phyloP scores from a whole-genome alignment of 2,113 vertebrate genomes.

The Catagonus wagneri region DNA sequence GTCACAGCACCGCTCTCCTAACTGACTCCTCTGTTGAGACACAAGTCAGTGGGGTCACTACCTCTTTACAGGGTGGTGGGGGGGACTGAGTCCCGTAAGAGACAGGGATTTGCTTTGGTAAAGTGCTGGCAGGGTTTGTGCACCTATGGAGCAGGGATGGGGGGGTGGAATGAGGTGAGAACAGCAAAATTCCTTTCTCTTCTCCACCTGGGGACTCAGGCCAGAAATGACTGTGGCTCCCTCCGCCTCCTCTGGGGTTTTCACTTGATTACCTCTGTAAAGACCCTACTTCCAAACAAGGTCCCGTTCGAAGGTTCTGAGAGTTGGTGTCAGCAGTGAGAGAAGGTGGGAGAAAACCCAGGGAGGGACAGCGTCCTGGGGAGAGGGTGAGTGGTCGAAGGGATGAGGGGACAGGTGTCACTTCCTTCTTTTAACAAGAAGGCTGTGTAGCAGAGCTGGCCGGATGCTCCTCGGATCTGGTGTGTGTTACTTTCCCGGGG shows the following conservation, averaged over 20 bases:
- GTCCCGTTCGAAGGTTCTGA: too few relatives aligned
- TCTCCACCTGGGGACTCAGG: accelerated
- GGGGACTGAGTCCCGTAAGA: background rate
- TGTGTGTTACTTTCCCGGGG: background rate
- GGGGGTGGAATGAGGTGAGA: background rate
- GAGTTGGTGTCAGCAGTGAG: background rate
- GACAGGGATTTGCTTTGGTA: background rate
- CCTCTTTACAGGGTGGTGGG: background rate
- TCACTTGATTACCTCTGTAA: too few relatives aligned
- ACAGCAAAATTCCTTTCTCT: background rate
- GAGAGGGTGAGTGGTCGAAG: background rate
- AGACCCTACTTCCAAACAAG: too few relatives aligned
- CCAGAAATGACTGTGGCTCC: background rate
- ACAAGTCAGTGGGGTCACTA: background rate
- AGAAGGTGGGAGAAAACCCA: background rate
- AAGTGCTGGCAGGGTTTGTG: background rate
- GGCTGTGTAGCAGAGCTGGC: too few relatives aligned
- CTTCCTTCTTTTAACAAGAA: background rate
- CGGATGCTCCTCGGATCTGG: background rate
- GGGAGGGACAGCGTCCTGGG: accelerated
- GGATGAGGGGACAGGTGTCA: background rate
- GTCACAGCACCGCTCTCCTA: background rate
- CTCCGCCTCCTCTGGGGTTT: background rate
- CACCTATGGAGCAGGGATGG: background rate
- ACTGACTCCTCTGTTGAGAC: background rate